Percentiles rank a stretch among this genome's conserved stretches.
These are phyloP conservation scores for Colius striatus DNA, from an alignment of 2,113 vertebrate species.

Conservation along the genomic window DNA sequence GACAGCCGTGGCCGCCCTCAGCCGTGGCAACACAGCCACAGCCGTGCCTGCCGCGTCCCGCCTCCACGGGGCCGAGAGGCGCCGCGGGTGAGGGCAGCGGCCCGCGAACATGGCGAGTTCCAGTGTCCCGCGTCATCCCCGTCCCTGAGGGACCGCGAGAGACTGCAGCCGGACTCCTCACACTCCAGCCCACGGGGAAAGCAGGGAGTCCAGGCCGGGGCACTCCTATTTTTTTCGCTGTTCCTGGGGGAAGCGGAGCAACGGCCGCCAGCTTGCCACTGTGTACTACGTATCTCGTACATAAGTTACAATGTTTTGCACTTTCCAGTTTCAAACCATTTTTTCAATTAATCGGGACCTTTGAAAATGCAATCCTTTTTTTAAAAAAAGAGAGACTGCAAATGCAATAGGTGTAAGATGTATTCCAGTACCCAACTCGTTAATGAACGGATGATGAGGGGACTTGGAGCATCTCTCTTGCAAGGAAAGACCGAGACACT, in stretches of 20 bases:
- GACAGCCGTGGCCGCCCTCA: fast-evolving
- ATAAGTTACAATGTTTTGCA: too few species aligned
- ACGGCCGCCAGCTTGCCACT: fast-evolving
- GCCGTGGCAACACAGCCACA: too few species aligned
- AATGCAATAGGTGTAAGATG: fast-evolving
- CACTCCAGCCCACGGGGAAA: fast-evolving
- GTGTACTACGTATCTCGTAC: fast-evolving
- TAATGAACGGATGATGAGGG: too few species aligned
- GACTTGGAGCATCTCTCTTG: too few species aligned
- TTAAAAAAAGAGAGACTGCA: background rate
- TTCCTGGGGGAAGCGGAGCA: fast-evolving
- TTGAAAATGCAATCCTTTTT: background rate
- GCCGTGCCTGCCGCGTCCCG: too few species aligned
- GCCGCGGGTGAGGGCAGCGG: fast-evolving
- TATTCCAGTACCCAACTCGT: fast-evolving
- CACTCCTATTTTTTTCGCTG: fast-evolving
- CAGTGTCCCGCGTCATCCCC: too few species aligned
- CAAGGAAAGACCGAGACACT: too few species aligned
- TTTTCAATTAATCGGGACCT: background rate
- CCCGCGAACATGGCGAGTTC: fast-evolving
- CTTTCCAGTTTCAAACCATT: background rate
- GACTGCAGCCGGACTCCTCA: background rate
- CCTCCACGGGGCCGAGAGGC: too few species aligned
- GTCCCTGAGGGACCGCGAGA: background rate
- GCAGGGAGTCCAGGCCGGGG: background rate